These are phyloP conservation scores for Rana temporaria DNA, from an alignment of 2,113 vertebrate genomes.

Conservation along the genomic window DNA sequence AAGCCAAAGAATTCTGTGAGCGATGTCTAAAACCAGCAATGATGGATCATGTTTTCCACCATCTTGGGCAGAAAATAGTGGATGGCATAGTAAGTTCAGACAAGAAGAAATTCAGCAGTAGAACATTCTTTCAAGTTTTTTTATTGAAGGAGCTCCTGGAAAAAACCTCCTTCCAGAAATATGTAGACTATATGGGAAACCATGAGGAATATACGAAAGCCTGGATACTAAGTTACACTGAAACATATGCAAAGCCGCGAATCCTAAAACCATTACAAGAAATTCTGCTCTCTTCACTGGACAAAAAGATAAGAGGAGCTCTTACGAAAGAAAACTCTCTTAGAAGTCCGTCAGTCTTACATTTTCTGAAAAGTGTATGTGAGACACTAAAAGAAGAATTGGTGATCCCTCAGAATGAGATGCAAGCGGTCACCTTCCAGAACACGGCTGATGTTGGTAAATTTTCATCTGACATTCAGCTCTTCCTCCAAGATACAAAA, in stretches of 20 bases:
- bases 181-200: neutral
- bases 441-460: neutral
- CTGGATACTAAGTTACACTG: conserved; percentile 50
- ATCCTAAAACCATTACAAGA: neutral
- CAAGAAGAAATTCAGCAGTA: conserved; percentile 20
- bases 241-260: neutral
- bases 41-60: neutral
- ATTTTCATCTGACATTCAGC: conserved; percentile 14
- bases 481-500: neutral
- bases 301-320: conserved; percentile 11
- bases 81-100: conserved; percentile 15
- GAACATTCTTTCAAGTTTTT: conserved; percentile 46
- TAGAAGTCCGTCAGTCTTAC: neutral
- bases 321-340: neutral
- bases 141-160: conserved; percentile 48
- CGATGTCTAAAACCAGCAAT: conserved; percentile 41
- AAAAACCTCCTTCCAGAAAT: conserved; percentile 11
- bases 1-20: conserved; percentile 41
- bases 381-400: conserved; percentile 30
- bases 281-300: conserved; percentile 14
- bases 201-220: conserved; percentile 54
- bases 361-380: conserved; percentile 35
- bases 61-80: conserved; percentile 53
- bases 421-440: conserved; percentile 36
- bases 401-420: conserved; percentile 18